Conservation (phyloP, 2,113 vertebrate genomes). For the Notiomystis cincta region DNA sequence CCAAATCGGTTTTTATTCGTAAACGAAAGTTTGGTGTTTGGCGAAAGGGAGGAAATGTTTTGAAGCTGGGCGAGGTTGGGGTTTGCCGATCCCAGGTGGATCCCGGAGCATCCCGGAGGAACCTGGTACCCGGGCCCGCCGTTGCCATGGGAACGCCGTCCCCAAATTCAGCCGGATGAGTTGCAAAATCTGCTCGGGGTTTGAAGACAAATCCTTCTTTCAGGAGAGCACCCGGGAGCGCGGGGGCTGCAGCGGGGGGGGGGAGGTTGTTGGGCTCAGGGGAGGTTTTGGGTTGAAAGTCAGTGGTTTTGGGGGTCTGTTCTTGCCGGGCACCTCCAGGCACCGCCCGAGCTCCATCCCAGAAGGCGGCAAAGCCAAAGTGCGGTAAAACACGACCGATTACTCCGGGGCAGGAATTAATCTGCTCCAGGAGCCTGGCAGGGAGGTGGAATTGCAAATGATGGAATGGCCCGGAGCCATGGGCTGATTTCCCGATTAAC, state of each 20-base stretch:
- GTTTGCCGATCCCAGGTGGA: background rate
- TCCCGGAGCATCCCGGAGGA: background rate
- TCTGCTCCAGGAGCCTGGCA: background rate
- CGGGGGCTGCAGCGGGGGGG: background rate
- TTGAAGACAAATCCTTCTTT: background rate
- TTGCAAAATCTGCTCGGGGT: background rate
- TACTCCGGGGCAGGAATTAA: background rate
- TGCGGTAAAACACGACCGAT: background rate
- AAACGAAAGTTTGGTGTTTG: fast-evolving
- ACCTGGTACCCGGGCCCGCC: background rate
- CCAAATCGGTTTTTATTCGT: background rate
- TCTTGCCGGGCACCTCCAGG: background rate
- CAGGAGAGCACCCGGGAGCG: background rate
- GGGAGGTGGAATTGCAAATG: background rate
- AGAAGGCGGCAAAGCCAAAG: background rate
- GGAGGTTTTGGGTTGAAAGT: background rate
- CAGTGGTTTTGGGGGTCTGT: background rate
- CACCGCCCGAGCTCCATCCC: background rate
- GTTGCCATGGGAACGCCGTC: slow-evolving; percentile 21
- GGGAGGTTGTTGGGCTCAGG: background rate
- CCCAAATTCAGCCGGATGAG: background rate
- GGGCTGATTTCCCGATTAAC: background rate
- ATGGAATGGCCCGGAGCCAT: background rate
- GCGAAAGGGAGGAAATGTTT: background rate
- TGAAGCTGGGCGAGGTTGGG: fast-evolving